Conservation (phyloP, 2,888 invertebrate genomes). For the Zelleria hepariella region DNA sequence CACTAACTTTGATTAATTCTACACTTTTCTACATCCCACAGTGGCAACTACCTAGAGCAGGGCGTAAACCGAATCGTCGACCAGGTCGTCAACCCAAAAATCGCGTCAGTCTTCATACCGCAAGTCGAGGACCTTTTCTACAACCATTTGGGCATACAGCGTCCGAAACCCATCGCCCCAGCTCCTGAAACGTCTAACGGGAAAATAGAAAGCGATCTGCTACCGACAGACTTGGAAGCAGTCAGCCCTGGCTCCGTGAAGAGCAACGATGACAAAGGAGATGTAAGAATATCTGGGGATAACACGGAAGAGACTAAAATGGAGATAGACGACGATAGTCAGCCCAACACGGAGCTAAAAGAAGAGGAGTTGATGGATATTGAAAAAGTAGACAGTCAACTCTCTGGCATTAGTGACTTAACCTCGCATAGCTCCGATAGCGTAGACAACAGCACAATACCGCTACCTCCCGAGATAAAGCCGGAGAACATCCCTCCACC, state of each 20-base stretch:
- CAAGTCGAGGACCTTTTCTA: slow-evolving; percentile 93
- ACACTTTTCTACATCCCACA: slow-evolving; percentile 41
- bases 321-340: slow-evolving; percentile 30
- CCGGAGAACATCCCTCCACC: slow-evolving; percentile 40
- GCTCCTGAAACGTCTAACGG: slow-evolving; percentile 41
- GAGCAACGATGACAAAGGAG: slow-evolving; percentile 60
- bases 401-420: slow-evolving; percentile 65
- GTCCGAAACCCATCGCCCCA: slow-evolving; percentile 65
- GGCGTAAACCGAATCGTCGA: slow-evolving; percentile 96
- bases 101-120: slow-evolving; percentile 88
- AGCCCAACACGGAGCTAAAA: slow-evolving; percentile 18
- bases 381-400: slow-evolving; percentile 65
- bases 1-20: neutral
- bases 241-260: slow-evolving; percentile 85
- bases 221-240: slow-evolving; percentile 85
- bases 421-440: slow-evolving; percentile 40
- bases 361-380: slow-evolving; percentile 25
- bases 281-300: slow-evolving; percentile 17
- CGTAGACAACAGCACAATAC: slow-evolving; percentile 41
- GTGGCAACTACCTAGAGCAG: slow-evolving; percentile 89
- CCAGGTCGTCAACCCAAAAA: slow-evolving; percentile 95
- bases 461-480: slow-evolving; percentile 46
- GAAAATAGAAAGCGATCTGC: slow-evolving; percentile 65
- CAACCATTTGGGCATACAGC: slow-evolving; percentile 85
- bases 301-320: slow-evolving; percentile 15